Conservation (phyloP, 92 coral and sea anemone genomes). For the Heliopora coerulea region DNA sequence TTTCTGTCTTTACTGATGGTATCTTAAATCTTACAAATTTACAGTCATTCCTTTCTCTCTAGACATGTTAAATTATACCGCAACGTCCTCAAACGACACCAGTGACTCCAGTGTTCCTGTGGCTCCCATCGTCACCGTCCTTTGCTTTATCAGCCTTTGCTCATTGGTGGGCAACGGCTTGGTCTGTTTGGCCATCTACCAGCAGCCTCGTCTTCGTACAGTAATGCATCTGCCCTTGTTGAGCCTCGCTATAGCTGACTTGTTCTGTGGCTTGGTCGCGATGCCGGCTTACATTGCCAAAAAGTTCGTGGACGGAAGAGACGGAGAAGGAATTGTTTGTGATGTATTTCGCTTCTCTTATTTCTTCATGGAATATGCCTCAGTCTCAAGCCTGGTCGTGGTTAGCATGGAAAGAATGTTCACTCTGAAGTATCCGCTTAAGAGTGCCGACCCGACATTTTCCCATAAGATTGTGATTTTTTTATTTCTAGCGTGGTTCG, state of each 20-base stretch:
- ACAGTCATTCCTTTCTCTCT: not conserved
- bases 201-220: slow-evolving; percentile 75
- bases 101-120: slow-evolving; percentile 11
- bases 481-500: slow-evolving; percentile 68
- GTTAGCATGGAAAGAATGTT: slow-evolving; percentile 86
- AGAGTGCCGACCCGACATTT: slow-evolving; percentile 52
- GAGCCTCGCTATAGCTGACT: slow-evolving; percentile 85
- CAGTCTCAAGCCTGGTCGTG: slow-evolving; percentile 72
- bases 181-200: slow-evolving; percentile 71
- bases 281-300: slow-evolving; percentile 93
- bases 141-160: slow-evolving; percentile 24
- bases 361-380: slow-evolving; percentile 86
- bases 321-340: slow-evolving; percentile 59
- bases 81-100: not conserved
- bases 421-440: slow-evolving; percentile 72
- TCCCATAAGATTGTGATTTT: slow-evolving; percentile 54
- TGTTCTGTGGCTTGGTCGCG: slow-evolving; percentile 82
- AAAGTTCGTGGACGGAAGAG: slow-evolving; percentile 57
- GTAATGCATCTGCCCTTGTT: slow-evolving; percentile 72
- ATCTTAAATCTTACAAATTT: no score
- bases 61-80: not conserved
- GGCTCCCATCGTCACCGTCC: slow-evolving; percentile 6
- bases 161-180: slow-evolving; percentile 79
- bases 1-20: no score
- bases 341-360: slow-evolving; percentile 89